These are phyloP conservation scores for Henricia sp. DNA, from an alignment of 53 echinoderm and acorn worm species.

Conservation along the genomic window DNA sequence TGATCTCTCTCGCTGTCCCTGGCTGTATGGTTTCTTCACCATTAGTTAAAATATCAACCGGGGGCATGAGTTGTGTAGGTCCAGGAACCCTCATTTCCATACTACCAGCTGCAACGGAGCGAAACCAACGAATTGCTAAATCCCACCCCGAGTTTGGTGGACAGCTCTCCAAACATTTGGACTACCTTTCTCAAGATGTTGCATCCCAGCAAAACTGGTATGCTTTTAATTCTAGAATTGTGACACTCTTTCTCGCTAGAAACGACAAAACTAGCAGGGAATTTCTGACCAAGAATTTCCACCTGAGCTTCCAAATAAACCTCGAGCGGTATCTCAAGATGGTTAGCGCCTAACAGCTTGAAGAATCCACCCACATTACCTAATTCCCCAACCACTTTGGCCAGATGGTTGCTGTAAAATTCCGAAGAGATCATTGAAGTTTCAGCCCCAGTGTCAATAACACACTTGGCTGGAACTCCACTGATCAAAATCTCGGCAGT, in stretches of 20 bases:
- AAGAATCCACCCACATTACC: conserved; percentile 32
- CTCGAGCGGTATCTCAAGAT: not conserved
- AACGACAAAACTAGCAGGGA: not conserved
- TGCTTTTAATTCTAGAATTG: not conserved
- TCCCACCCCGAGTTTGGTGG: not conserved
- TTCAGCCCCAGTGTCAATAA: conserved; percentile 61
- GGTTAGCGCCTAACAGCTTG: conserved; percentile 33
- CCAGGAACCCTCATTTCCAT: not conserved
- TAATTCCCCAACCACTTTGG: not conserved
- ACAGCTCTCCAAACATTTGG: not conserved
- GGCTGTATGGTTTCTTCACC: not conserved
- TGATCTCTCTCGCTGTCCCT: not conserved
- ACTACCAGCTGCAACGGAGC: not conserved
- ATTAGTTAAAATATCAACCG: not conserved
- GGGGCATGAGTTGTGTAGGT: not conserved
- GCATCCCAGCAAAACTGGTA: not conserved
- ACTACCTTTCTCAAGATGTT: not conserved
- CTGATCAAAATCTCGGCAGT: conserved; percentile 28
- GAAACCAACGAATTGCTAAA: conserved; percentile 1
- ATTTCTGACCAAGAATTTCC: not conserved
- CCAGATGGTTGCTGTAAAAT: conserved; percentile 14
- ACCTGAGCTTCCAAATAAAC: not conserved
- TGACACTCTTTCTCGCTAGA: not conserved
- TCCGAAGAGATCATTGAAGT: conserved; percentile 50
- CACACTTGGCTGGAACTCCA: conserved; percentile 27